Conservation (phyloP, 2,888 invertebrate species). For the Molorchus minor region DNA sequence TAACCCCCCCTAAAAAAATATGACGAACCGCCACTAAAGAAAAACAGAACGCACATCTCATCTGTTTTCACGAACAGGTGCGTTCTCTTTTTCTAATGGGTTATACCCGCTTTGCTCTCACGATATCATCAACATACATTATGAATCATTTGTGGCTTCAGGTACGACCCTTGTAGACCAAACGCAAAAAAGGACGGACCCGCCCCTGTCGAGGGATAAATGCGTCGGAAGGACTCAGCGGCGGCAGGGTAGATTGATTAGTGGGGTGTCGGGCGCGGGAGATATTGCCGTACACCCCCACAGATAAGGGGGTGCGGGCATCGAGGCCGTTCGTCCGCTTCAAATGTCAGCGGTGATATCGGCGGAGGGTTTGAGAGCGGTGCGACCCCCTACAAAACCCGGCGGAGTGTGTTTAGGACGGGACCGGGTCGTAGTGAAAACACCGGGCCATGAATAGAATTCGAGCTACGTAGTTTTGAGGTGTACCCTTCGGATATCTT, state of each 20-base stretch:
- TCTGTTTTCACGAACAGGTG: too few species aligned
- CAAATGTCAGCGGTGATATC: conserved; percentile 49
- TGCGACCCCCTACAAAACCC: conserved; percentile 31
- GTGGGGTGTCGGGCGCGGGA: conserved; percentile 58
- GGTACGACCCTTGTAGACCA: too few species aligned
- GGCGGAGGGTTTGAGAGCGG: conserved; percentile 36
- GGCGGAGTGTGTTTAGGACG: conserved; percentile 49
- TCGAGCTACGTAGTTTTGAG: conserved; percentile 5
- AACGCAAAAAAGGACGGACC: too few species aligned
- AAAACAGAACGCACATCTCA: too few species aligned
- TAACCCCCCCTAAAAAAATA: too few species aligned
- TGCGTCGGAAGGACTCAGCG: conserved; percentile 31
- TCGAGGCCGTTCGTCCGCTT: conserved; percentile 46
- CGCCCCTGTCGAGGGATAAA: too few species aligned
- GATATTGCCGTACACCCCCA: conserved; percentile 30
- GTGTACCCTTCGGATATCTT: conserved; percentile 20
- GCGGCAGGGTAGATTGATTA: conserved; percentile 59
- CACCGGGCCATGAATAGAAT: conserved; percentile 26
- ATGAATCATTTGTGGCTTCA: too few species aligned
- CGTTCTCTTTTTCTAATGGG: too few species aligned
- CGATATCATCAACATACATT: too few species aligned
- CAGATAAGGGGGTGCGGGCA: conserved; percentile 33
- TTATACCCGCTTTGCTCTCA: too few species aligned
- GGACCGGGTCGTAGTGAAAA: conserved; percentile 46
- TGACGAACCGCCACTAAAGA: too few species aligned